A percentile compares a stretch with the other conserved stretches of the same genome.
These are phyloP conservation scores for Myotis pilosus DNA, from an alignment of 2,797 vertebrate species.

Conservation along the genomic window DNA sequence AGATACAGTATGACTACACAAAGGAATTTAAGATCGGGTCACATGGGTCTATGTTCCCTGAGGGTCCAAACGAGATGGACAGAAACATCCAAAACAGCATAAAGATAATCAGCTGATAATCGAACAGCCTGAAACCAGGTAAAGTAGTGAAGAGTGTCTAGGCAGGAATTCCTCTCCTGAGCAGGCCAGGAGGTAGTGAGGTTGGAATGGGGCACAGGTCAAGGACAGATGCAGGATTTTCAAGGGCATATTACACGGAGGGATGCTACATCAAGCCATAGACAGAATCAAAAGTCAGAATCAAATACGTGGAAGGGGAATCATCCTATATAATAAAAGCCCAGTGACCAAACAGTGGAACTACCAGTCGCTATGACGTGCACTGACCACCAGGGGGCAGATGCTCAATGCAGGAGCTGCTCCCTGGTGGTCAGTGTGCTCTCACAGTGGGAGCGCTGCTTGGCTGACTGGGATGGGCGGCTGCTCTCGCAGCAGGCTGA, in stretches of 20 bases:
- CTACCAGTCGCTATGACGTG: too few relatives aligned
- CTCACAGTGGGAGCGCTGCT: too few relatives aligned
- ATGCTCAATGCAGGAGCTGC: too few relatives aligned
- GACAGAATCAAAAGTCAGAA: not conserved
- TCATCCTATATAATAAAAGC: too few relatives aligned
- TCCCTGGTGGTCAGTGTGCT: too few relatives aligned
- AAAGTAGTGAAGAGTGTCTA: not conserved
- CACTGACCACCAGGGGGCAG: too few relatives aligned
- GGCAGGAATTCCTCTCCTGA: not conserved
- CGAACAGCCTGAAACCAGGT: not conserved
- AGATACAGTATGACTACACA: not conserved
- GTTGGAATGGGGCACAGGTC: not conserved
- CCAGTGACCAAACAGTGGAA: too few relatives aligned
- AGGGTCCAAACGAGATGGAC: not conserved
- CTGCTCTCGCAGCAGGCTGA: too few relatives aligned
- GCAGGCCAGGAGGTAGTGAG: not conserved
- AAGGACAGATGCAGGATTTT: not conserved
- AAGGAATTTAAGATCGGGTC: slow-evolving; percentile 4
- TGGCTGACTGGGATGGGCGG: too few relatives aligned
- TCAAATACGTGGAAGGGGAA: not conserved
- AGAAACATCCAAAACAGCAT: not conserved
- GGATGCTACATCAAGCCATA: not conserved
- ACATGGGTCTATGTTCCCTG: not conserved
- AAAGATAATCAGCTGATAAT: not conserved
- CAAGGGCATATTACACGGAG: not conserved